Percentiles rank a stretch among this genome's conserved stretches.
phyloP scores from a whole-genome alignment of 2,113 vertebrate genomes.

The Beaufortia kweichowensis region DNA sequence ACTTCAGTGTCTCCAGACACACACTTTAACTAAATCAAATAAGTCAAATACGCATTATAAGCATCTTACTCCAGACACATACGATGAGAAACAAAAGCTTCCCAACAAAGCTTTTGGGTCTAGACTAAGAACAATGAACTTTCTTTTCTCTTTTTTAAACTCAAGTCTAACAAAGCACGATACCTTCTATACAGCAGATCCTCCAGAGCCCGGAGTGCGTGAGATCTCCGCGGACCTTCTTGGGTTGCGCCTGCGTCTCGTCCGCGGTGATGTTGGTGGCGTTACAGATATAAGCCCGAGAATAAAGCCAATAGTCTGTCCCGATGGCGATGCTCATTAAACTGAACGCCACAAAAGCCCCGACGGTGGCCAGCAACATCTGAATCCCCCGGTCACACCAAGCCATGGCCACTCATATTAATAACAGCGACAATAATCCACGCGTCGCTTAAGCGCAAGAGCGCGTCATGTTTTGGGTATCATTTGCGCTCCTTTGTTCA shows the following conservation, averaged over 20 bases:
- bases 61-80: not conserved
- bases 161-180: not conserved
- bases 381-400: slow-evolving; percentile 91
- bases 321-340: slow-evolving; percentile 98
- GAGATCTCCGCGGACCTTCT: slow-evolving; percentile 81
- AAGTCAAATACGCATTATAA: not conserved
- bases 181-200: slow-evolving; percentile 97
- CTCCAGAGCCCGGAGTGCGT: slow-evolving; percentile 97
- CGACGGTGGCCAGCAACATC: slow-evolving; percentile 91
- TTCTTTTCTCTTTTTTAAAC: slow-evolving; percentile 28
- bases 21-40: not conserved
- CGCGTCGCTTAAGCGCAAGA: slow-evolving; percentile 54
- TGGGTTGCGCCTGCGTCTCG: slow-evolving; percentile 77
- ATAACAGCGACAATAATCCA: slow-evolving; percentile 40
- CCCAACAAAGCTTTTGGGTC: not conserved
- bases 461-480: slow-evolving; percentile 51
- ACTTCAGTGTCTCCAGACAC: not conserved
- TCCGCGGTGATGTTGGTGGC: slow-evolving; percentile 86
- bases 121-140: slow-evolving; percentile 11
- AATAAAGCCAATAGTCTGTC: slow-evolving; percentile 98
- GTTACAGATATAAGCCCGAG: slow-evolving; percentile 93
- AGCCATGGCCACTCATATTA: slow-evolving; percentile 88
- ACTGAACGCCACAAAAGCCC: slow-evolving; percentile 95
- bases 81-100: slow-evolving; percentile 10
- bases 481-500: slow-evolving; percentile 44